Percentiles rank a stretch among this genome's conserved stretches.
These are phyloP conservation scores for Caenorhabditis sp. DNA, from an alignment of 2,888 invertebrate species.

Conservation along the genomic window DNA sequence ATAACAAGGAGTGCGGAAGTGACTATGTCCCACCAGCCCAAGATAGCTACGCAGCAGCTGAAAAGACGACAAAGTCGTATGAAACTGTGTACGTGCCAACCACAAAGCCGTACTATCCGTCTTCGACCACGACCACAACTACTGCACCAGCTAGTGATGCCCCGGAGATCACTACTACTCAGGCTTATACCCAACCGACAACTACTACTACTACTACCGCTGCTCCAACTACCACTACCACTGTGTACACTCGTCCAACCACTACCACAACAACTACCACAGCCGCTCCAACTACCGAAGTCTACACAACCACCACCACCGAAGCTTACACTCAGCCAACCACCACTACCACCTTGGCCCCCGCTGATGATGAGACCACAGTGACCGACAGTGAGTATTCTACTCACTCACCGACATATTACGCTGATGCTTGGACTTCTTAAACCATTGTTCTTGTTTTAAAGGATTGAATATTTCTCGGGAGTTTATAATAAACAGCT, in stretches of 20 bases:
- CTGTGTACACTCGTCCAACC: background rate
- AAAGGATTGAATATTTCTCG: too few relatives aligned
- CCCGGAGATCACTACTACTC: slow-evolving; percentile 19
- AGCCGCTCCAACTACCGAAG: background rate
- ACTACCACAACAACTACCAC: slow-evolving; percentile 35
- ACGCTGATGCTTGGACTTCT: background rate
- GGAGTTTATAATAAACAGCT: background rate
- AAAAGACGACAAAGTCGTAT: slow-evolving; percentile 10
- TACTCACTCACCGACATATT: background rate
- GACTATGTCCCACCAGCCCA: slow-evolving; percentile 34
- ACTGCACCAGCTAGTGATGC: slow-evolving; percentile 13
- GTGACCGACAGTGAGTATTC: slow-evolving; percentile 1
- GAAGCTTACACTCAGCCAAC: slow-evolving; percentile 15
- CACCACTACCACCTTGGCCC: background rate
- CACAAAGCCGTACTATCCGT: slow-evolving; percentile 9
- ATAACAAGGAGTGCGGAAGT: slow-evolving; percentile 52
- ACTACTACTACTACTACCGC: slow-evolving; percentile 18
- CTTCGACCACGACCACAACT: slow-evolving; percentile 18
- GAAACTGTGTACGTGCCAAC: slow-evolving; percentile 10
- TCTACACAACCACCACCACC: slow-evolving; percentile 25
- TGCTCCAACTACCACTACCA: background rate
- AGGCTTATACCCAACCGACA: background rate
- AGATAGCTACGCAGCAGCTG: slow-evolving; percentile 1
- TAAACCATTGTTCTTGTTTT: background rate
- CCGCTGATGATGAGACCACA: background rate